Conservation (phyloP, 35 echinoderm and acorn worm species). For the Lytechinus pictus region DNA sequence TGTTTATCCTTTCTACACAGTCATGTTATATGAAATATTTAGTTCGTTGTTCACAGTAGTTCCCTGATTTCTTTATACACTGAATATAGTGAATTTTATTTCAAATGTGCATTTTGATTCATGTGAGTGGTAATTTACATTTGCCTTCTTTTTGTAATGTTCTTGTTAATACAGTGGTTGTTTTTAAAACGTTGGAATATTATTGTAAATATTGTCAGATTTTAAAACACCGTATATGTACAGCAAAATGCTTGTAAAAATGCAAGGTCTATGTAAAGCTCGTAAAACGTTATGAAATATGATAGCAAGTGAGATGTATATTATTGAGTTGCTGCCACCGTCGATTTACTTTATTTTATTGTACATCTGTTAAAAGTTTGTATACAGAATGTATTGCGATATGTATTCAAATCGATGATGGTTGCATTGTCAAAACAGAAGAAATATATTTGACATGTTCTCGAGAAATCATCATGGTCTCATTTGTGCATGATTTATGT, state of each 20-base stretch:
- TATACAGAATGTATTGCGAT: background rate
- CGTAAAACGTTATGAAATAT: background rate
- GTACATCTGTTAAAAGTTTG: background rate
- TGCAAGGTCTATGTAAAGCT: background rate
- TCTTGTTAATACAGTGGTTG: background rate
- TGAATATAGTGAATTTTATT: background rate
- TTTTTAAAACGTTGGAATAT: background rate
- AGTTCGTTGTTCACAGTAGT: too few species aligned
- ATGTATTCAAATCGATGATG: background rate
- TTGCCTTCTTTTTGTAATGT: background rate
- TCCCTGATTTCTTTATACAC: background rate
- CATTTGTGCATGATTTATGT: background rate
- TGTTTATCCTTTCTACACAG: too few species aligned
- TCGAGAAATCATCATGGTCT: background rate
- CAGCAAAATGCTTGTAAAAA: background rate
- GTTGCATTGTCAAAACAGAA: background rate
- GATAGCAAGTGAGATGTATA: background rate
- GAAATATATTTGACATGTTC: background rate
- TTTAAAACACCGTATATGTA: background rate
- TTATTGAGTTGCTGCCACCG: background rate
- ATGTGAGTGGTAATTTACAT: background rate
- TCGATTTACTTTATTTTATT: background rate
- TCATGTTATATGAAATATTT: too few species aligned
- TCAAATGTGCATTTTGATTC: background rate
- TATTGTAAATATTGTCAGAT: slow-evolving; percentile 14